Base-by-base conservation (phyloP, 2,113 vertebrate species). In the Enhydra lutris region DNA sequence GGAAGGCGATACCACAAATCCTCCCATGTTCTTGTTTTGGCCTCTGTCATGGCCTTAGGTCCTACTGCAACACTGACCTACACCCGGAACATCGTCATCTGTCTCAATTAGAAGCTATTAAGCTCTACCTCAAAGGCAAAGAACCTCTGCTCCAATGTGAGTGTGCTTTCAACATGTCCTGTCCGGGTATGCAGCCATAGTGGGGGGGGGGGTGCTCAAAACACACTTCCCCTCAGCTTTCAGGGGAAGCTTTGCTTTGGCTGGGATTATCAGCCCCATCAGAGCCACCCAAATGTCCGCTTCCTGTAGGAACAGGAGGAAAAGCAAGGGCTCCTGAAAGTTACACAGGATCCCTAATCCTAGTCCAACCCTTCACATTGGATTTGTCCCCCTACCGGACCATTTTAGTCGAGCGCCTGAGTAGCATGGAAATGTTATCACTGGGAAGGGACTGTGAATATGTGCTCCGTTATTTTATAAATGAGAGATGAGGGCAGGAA, bases 21-120 rank as follows among this genome's bases (percentile, higher is more conserved):
- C 69, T 96, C 93, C 97, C 13, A 6, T 94, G 93, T 78, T 95
- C 20, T 91, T 91, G 36, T 92, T 98, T 94, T 96, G 97, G 96
- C 55, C 93, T 69, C 63, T 10, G 0, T 97, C 96, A 8, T 67
- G 45, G 96, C 95, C 96, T 65, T 95, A 99, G 99, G 99, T 99
- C 99, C 18, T 99, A 99, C 96, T 99, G 99, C 98, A 99, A 99
- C 98, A 99, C 99, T 15, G 99, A 99, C 57, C 98, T 99, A 45
- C 99, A 99, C 97, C 99, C 99, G 6, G 99, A 99, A 20, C 99
- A 99, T 95, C 99, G 99, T 13, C 99, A 99, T 98, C 99, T 99
- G 96, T 99, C 99, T 94, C 99, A 99, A 95, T 98, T 99, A 34
- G 99, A 99, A 93, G 99, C 99, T 9, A 99, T 99, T 94, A 99